Evolutionary conservation across 2,113 vertebrate species (phyloP).

Genomic region (Myotis lucifugus): DNA sequence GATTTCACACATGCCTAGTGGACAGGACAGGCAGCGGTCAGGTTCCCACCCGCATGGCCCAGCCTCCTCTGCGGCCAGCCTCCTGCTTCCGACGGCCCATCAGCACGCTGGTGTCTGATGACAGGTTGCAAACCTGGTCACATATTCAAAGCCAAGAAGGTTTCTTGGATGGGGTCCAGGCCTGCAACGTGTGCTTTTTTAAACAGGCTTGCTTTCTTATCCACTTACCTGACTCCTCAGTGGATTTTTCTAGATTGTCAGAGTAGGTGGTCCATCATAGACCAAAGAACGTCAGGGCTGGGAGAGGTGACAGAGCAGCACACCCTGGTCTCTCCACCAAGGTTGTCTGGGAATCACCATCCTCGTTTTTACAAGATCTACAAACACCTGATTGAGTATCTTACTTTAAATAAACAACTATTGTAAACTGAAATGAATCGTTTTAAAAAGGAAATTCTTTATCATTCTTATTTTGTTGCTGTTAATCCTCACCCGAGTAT

Average conservation of each 20-base stretch:
- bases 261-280: fast-evolving
- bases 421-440: background rate
- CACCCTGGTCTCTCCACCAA: background rate
- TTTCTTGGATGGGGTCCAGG: background rate
- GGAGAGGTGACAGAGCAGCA: background rate
- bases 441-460: background rate
- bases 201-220: background rate
- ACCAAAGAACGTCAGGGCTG: fast-evolving
- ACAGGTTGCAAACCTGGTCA: background rate
- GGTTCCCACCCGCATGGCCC: background rate
- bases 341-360: background rate
- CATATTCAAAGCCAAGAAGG: background rate
- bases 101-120: background rate
- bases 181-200: fast-evolving
- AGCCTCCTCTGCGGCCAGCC: background rate
- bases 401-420: background rate
- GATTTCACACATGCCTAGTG: background rate
- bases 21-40: background rate
- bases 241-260: background rate
- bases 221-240: background rate
- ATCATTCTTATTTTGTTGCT: background rate
- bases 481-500: too few relatives aligned
- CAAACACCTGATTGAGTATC: background rate
- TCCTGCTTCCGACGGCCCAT: background rate
- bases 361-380: background rate